Evolutionary conservation across 2,113 vertebrate species (phyloP), one percentile per base, ranked within the genome.

Genomic region (Australoheros scitulus): DNA sequence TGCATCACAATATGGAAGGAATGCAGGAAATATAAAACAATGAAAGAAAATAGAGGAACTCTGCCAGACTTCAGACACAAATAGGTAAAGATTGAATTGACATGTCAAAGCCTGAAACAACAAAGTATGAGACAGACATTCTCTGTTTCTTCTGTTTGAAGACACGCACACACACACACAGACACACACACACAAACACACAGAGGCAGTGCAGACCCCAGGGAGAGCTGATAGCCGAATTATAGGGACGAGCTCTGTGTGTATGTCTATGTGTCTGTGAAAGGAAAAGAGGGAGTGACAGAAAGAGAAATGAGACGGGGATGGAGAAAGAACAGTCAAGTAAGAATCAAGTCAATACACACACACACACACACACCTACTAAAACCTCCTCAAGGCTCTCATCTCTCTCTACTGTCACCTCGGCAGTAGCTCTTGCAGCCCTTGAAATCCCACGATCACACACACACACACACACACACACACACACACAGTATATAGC

Each of bases 381-480:
- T 75, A 87, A 82, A 84, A 76, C 64, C 77, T 88, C 75, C 85
- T 76, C 6, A 4, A 76, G 81, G 79, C 81, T 77, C 83, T 89
- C 89, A 87, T 88, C 68, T 82, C 61, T 89, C 77, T 83, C 87
- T 52, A 72, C 82, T 58, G 76, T 88, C 88, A 89, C 85, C 84
- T 86, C 75, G 8, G 74, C 89, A 80, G 83, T 43, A 59, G 80
- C 85, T 90, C 72, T 80, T 63, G 29, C 64, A 83, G 84, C 63
- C 78, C 79, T 81, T 79, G 76, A 90, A 87, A 85, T 88, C 79
- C 65, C 84, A 82, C 57, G 2, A 52, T 79, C 84, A 41, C 80
- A 79, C 13, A 74, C 83, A 77, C 79, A 82, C 65, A 50, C 77
- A 74, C 84, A 24, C 61, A 41, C 80, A 79, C 13, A 74, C 83